Evolutionary conservation across 2,113 vertebrate species (phyloP).

Genomic region (Leptobrachium ailaonicum): DNA sequence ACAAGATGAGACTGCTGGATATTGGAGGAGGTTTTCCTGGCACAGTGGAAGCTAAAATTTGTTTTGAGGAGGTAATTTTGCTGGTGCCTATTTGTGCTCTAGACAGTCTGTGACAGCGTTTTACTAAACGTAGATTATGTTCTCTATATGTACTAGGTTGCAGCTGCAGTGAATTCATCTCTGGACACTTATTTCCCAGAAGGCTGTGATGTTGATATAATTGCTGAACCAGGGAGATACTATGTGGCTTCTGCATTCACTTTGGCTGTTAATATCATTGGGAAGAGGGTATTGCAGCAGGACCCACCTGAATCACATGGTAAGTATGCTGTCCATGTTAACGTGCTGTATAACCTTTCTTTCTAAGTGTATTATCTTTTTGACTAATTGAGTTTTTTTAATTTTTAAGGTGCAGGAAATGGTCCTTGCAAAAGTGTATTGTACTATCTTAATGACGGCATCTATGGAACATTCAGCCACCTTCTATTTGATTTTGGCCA

Average conservation of each 20-base stretch:
- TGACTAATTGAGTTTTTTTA: background rate
- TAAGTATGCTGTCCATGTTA: too few species aligned
- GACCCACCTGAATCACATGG: too few species aligned
- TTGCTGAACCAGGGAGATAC: conserved; percentile 44
- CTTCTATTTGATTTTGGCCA: too few species aligned
- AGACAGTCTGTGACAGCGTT: too few species aligned
- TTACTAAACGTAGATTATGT: too few species aligned
- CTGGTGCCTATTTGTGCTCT: too few species aligned
- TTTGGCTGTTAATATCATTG: conserved; percentile 24
- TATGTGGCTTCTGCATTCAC: conserved; percentile 21
- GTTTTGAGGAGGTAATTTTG: conserved; percentile 45
- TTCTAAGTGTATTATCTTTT: too few species aligned
- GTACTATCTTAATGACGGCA: background rate
- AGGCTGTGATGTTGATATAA: background rate
- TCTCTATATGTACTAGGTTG: conserved; percentile 4
- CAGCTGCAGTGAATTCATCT: background rate
- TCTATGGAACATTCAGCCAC: background rate
- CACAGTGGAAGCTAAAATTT: conserved; percentile 64
- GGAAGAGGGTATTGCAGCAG: conserved; percentile 38
- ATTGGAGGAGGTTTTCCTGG: conserved; percentile 6
- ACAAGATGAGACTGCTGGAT: too few species aligned
- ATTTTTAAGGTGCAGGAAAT: background rate
- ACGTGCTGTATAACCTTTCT: too few species aligned
- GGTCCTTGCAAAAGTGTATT: background rate
- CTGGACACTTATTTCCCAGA: conserved; percentile 46